These are phyloP conservation scores for Pantala flavescens DNA, from an alignment of 1,140 invertebrate genomes.

Conservation along the genomic window DNA sequence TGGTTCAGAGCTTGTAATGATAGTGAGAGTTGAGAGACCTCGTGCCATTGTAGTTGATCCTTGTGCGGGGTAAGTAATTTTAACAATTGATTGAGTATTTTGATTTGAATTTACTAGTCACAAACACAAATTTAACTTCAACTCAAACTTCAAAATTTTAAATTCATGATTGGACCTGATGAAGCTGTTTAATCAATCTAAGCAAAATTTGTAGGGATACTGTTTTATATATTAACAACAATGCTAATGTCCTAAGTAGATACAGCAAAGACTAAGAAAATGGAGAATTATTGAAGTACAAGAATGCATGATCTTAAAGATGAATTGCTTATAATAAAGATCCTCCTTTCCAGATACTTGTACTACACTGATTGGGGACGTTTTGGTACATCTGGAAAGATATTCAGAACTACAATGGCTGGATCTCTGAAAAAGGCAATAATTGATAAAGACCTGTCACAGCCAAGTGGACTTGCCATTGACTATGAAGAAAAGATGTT, in stretches of 20 bases:
- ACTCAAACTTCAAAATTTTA: too few relatives aligned
- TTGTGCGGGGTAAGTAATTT: conserved; percentile 65
- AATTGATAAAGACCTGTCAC: conserved; percentile 80
- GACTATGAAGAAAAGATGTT: conserved; percentile 92
- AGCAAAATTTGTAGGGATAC: too few relatives aligned
- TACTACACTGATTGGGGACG: conserved; percentile 92
- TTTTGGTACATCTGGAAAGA: conserved; percentile 86
- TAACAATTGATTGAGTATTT: not conserved
- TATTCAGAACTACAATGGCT: conserved; percentile 92
- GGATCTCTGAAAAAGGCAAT: conserved; percentile 85
- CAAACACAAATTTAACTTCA: conserved; percentile 25
- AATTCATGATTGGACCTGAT: too few relatives aligned
- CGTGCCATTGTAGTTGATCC: conserved; percentile 94
- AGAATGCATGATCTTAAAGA: too few relatives aligned
- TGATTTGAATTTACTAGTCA: not conserved
- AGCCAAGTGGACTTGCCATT: conserved; percentile 90
- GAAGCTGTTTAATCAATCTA: too few relatives aligned
- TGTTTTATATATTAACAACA: too few relatives aligned
- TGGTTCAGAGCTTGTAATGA: conserved; percentile 82
- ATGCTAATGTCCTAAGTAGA: too few relatives aligned
- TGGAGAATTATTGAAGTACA: too few relatives aligned
- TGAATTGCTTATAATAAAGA: too few relatives aligned
- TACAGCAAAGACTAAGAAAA: too few relatives aligned
- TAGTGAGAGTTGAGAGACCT: conserved; percentile 82
- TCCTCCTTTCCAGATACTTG: conserved; percentile 44